A percentile compares a stretch with the other conserved stretches of the same genome.
Evolutionary conservation across 2,888 invertebrate species (phyloP).

Genomic region (Macrosiphum euphorbiae): DNA sequence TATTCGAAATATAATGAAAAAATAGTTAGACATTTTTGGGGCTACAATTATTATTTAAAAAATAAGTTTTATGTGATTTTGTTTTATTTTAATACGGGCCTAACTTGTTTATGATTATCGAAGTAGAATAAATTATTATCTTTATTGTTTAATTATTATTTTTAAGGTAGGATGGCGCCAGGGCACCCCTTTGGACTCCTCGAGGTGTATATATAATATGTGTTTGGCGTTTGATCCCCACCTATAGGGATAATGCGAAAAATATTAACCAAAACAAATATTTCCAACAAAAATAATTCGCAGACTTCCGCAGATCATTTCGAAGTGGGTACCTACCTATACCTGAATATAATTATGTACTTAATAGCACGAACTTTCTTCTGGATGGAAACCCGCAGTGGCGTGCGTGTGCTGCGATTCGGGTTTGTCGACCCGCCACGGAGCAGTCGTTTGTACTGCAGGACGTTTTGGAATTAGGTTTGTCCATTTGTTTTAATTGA

Average conservation of each 20-base stretch:
- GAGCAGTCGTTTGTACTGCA: slow-evolving; percentile 17
- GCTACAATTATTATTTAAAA: background rate
- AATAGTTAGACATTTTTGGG: too few species aligned
- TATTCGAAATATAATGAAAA: background rate
- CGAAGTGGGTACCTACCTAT: background rate
- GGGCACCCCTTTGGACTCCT: too few species aligned
- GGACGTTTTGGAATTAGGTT: slow-evolving; percentile 50
- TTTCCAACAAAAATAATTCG: background rate
- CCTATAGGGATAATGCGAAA: background rate
- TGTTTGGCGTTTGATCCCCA: background rate
- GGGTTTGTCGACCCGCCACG: slow-evolving; percentile 3
- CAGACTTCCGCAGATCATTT: background rate
- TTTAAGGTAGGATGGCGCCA: background rate
- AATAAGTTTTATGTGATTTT: background rate
- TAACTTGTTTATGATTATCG: background rate
- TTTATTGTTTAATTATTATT: background rate
- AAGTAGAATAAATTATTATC: background rate
- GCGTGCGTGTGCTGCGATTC: background rate
- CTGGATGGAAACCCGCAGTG: background rate
- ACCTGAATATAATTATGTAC: background rate
- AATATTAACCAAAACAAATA: background rate
- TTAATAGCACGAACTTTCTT: background rate
- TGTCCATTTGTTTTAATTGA: slow-evolving; percentile 61
- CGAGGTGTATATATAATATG: background rate
- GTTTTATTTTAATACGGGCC: too few species aligned